phyloP scores from a whole-genome alignment of 2,888 invertebrate genomes.

The Chloroclystis v-ata region DNA sequence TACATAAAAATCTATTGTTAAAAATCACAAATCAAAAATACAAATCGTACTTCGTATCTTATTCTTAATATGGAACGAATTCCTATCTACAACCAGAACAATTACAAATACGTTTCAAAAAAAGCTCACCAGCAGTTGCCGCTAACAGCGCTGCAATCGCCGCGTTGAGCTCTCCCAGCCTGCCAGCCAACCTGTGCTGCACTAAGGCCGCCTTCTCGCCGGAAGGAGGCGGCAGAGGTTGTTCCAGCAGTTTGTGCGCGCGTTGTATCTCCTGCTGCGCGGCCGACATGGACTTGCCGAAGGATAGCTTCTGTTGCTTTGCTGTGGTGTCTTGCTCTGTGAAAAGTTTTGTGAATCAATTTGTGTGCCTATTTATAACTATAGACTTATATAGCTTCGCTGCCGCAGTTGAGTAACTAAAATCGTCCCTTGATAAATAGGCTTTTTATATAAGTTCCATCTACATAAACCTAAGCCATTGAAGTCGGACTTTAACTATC shows the following conservation, averaged over 20 bases:
- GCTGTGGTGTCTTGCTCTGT: constrained; percentile 1
- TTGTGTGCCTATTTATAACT: too few relatives aligned
- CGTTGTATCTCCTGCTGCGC: constrained; percentile 20
- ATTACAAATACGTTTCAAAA: too few relatives aligned
- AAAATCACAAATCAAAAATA: neutral
- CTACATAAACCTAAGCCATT: too few relatives aligned
- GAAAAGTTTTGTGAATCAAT: too few relatives aligned
- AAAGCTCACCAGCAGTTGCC: constrained; percentile 31
- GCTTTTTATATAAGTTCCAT: too few relatives aligned
- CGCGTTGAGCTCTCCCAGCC: constrained; percentile 35
- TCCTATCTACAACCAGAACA: too few relatives aligned
- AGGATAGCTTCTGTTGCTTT: constrained; percentile 26
- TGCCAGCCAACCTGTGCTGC: constrained; percentile 23
- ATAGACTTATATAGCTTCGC: too few relatives aligned
- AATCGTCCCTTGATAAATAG: too few relatives aligned
- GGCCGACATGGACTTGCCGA: constrained; percentile 20
- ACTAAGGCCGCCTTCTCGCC: constrained; percentile 19
- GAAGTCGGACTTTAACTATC: too few relatives aligned
- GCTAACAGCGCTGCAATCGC: constrained; percentile 37
- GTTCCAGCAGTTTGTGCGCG: constrained; percentile 21
- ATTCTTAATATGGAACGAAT: too few relatives aligned
- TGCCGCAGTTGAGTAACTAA: too few relatives aligned
- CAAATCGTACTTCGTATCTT: too few relatives aligned
- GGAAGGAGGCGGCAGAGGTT: constrained; percentile 19
- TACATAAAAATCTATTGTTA: constrained; percentile 15